These are phyloP conservation scores for Drosophila paulistorum DNA, from an alignment of 1,140 invertebrate species.

Conservation along the genomic window DNA sequence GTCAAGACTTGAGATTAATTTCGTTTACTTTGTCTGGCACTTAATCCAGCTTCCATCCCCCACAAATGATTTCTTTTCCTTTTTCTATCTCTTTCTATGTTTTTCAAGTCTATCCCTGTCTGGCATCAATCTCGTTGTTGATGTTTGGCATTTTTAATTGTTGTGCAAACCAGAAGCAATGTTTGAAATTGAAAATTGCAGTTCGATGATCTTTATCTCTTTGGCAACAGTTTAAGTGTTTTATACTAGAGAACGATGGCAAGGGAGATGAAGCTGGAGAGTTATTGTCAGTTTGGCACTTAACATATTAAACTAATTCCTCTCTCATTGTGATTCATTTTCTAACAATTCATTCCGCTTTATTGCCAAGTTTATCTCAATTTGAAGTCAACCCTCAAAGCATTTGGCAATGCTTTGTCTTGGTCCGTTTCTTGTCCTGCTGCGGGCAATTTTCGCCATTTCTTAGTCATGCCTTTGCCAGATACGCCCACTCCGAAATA, in stretches of 20 bases:
- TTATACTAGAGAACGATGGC: slow-evolving; percentile 18
- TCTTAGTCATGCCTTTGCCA: slow-evolving; percentile 59
- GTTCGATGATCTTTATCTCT: slow-evolving; percentile 46
- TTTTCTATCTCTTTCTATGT: background rate
- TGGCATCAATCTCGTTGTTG: slow-evolving; percentile 31
- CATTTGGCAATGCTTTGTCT: slow-evolving; percentile 27
- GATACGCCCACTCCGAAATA: slow-evolving; percentile 32
- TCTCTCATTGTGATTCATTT: slow-evolving; percentile 72
- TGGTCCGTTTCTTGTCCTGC: slow-evolving; percentile 50
- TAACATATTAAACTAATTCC: slow-evolving; percentile 69
- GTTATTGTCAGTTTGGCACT: slow-evolving; percentile 47
- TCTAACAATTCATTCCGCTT: slow-evolving; percentile 41
- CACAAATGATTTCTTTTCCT: background rate
- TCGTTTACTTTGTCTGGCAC: slow-evolving; percentile 11
- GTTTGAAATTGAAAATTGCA: slow-evolving; percentile 38
- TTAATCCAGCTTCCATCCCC: background rate
- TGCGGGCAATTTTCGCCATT: slow-evolving; percentile 69
- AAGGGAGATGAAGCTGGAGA: no score
- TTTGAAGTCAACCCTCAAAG: slow-evolving; percentile 35
- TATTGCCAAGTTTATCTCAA: slow-evolving; percentile 76
- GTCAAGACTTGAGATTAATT: slow-evolving; percentile 11
- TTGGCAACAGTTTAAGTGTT: slow-evolving; percentile 29
- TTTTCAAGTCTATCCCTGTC: background rate
- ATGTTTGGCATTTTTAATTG: slow-evolving; percentile 46
- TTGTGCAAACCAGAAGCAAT: slow-evolving; percentile 23